Conservation (phyloP, 1,140 invertebrate species). For the Drosophila ercepeae region DNA sequence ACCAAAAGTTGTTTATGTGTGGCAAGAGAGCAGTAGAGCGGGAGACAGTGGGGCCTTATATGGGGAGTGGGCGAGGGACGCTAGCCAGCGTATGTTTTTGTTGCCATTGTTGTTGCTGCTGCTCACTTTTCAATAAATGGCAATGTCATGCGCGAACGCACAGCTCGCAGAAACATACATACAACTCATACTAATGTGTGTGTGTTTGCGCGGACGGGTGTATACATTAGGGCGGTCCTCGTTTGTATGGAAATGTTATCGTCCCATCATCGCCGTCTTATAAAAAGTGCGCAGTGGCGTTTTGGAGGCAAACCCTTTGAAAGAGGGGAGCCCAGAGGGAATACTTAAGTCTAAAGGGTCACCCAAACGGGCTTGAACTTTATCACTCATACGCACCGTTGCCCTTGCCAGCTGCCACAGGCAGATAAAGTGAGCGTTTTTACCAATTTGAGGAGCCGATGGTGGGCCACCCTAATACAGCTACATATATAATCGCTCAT, state of each 20-base stretch:
- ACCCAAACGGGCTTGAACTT: not conserved
- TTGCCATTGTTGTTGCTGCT: conserved; percentile 26
- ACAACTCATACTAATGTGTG: not conserved
- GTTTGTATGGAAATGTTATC: not conserved
- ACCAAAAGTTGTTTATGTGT: conserved; percentile 41
- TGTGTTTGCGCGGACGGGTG: not conserved
- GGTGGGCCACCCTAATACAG: not conserved
- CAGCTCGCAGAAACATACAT: conserved; percentile 15
- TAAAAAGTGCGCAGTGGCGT: not conserved
- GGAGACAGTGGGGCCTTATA: not conserved
- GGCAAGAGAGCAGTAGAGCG: not conserved
- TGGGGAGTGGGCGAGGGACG: not conserved
- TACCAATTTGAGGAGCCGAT: too few relatives aligned
- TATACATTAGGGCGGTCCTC: not conserved
- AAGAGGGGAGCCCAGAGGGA: too few relatives aligned
- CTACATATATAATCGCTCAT: not conserved
- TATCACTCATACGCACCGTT: not conserved
- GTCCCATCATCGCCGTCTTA: not conserved
- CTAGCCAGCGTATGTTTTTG: conserved; percentile 17
- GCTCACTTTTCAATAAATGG: conserved; percentile 76
- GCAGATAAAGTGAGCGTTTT: not conserved
- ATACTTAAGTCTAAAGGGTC: too few relatives aligned
- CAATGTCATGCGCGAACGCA: conserved; percentile 77
- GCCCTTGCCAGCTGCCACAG: too few relatives aligned
- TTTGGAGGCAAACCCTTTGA: too few relatives aligned